Base-by-base conservation (phyloP, 2,113 vertebrate genomes). In the Nyctereutes procyonoides region DNA sequence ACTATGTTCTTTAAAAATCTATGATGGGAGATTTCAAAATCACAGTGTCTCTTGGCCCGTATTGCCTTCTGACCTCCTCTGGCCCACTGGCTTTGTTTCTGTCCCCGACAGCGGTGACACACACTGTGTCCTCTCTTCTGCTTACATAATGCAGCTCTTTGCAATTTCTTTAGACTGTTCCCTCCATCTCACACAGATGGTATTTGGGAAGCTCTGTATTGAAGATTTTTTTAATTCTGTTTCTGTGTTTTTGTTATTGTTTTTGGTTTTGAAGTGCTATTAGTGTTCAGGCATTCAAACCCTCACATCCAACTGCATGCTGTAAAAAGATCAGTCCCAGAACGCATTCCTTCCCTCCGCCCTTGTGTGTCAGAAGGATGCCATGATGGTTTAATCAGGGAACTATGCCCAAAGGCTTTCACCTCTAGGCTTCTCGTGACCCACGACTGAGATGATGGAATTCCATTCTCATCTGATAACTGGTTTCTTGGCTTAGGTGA, bases 401-500 rank as follows among this genome's bases (percentile, higher is more conserved):
- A 97, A 95, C 19, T 71, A 96, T 90, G 83, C 81, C 90, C 85
- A 73, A 67, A 90, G 81, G 69, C 1, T 0, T 65, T 92, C 51
- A 60, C 90, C 80, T 94, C 30, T 12, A 56, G 74, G 79, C 62
- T 51, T 80, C 90, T 73, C 69, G 76, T 93, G 81, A 95, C 69
- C 88, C 92, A 71, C 80, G 53, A 32, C 69, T 58, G 5, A 63
- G 65, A 96, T 82, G 63, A 94, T 12, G 17, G 32, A 35, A 90
- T 51, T 35, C 17, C 48, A 83, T 88, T 95, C 87, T 74, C 71
- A 89, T 67, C 90, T 73, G n/a, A 92, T 88, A 96, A 81, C 90
- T 51, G 32, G 80, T 32, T 76, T 65, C 67, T 80, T 95, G 81
- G 90, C 88, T 84, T 60, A 63, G n/a, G 67, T 87, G 87, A 90